Base-by-base conservation (phyloP, 1,140 invertebrate genomes). In the Globodera rostochiensis region DNA sequence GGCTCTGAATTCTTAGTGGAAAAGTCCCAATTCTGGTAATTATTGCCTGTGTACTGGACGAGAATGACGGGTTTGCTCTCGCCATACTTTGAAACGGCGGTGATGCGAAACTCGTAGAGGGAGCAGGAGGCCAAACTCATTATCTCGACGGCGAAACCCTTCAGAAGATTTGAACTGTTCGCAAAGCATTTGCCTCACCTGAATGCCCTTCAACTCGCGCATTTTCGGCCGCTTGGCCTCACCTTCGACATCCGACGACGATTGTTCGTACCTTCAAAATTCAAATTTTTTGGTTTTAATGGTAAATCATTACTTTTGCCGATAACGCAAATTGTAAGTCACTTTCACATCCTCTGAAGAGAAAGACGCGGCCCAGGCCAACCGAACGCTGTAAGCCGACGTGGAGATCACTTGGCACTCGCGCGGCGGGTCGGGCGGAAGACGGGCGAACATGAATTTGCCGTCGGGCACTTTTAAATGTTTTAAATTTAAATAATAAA, bases 81-180 rank as follows among this genome's bases (percentile, higher is more conserved):
- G 9, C 88, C 88, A 74, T 86, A 89, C 69, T 86, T 86, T 13
- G 85, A 89, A 67, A 89, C 86, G 46, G 88, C 88, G 15, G 87
- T 90, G 46, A 89, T 88, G 75, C 88, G 74, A 76, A 89, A 89
- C 76, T 89, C 88, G 80, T 89, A 89, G 15, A 89, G 83, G 11
- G 88, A 89, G 75, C 88, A 89, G 3, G 88, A 89, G 53, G 85
- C 81, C n/a, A 90, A 74, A 57, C 85, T 88, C 88, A 89, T 89
- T 74, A 89, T 89, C 75, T 89, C 86, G 46, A 74, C 82, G 6
- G 77, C 77, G 69, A 86, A 77, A 76, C 85, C 36, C 84, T 74
- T 71, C 36, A 64, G 60, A 77, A 11, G 50, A 46, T 73, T 67
- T 45, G 67, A 81, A 73, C 64, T 53, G 66, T 57, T 73, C 25